A percentile compares a stretch with the other conserved stretches of the same genome.
Conservation (phyloP, 1,140 invertebrate genomes). For the Heterodera carotae region DNA sequence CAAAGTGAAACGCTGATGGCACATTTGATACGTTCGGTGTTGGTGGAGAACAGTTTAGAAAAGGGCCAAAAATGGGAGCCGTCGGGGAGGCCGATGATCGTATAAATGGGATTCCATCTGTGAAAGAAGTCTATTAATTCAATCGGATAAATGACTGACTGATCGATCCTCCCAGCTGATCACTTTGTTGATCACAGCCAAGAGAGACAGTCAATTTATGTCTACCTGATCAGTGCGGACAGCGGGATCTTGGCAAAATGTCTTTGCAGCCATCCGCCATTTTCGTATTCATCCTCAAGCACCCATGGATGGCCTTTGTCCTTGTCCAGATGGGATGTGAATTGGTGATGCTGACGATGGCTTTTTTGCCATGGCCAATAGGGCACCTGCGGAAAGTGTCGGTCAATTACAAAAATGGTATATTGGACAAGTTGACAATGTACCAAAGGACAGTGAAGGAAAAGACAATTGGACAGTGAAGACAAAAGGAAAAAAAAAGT, state of each 20-base stretch:
- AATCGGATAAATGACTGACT: too few species aligned
- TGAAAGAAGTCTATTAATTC: too few species aligned
- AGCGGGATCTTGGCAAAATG: conserved; percentile 58
- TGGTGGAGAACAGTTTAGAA: conserved; percentile 57
- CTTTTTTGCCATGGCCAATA: conserved; percentile 63
- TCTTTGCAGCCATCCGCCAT: conserved; percentile 36
- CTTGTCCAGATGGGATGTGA: conserved; percentile 58
- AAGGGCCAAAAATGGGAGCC: conserved; percentile 62
- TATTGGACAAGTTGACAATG: background rate
- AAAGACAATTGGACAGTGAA: too few species aligned
- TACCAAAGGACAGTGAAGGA: too few species aligned
- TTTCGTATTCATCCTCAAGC: conserved; percentile 50
- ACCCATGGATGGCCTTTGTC: conserved; percentile 63
- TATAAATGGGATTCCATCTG: conserved; percentile 63
- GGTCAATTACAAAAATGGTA: too few species aligned
- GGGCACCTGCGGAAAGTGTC: conserved; percentile 15
- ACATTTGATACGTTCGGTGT: conserved; percentile 57
- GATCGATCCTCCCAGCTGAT: too few species aligned
- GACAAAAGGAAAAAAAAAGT: too few species aligned
- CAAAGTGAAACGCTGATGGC: conserved; percentile 51
- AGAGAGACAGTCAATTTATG: background rate
- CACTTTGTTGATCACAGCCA: background rate
- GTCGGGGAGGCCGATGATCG: conserved; percentile 59
- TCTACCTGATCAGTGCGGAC: conserved; percentile 51
- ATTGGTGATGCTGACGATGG: conserved; percentile 62